Percentiles rank a stretch among this genome's conserved stretches.
Conservation (phyloP, 2,888 invertebrate genomes). For the Drosophila falleni region DNA sequence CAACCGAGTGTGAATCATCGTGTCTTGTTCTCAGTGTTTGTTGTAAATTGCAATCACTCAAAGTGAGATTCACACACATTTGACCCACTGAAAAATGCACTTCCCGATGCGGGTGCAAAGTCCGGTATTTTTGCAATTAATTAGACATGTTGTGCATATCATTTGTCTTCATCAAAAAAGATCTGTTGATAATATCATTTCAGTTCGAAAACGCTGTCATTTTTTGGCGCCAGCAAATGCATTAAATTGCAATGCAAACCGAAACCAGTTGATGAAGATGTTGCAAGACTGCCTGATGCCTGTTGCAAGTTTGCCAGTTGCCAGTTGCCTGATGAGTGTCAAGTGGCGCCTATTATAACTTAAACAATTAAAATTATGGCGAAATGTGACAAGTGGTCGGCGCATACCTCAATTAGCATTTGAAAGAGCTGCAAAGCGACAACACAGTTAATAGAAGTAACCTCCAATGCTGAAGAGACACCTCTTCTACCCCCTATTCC, state of each 20-base stretch:
- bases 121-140: slow-evolving; percentile 68
- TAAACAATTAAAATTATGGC: slow-evolving; percentile 76
- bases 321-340: slow-evolving; percentile 3
- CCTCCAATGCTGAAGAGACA: slow-evolving; percentile 1
- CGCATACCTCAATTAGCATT: slow-evolving; percentile 79
- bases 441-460: slow-evolving; percentile 30
- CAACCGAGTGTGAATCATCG: slow-evolving; percentile 20
- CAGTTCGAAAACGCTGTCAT: slow-evolving; percentile 17
- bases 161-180: slow-evolving; percentile 74
- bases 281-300: neutral
- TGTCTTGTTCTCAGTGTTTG: neutral
- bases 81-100: slow-evolving; percentile 65
- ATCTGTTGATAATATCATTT: slow-evolving; percentile 68
- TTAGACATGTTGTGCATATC: slow-evolving; percentile 64
- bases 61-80: slow-evolving; percentile 20
- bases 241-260: slow-evolving; percentile 60
- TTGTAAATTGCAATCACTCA: slow-evolving; percentile 39
- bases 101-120: slow-evolving; percentile 60
- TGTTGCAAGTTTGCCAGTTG: neutral
- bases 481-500: neutral
- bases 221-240: slow-evolving; percentile 76
- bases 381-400: slow-evolving; percentile 75
- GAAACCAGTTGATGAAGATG: slow-evolving; percentile 19
- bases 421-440: slow-evolving; percentile 39
- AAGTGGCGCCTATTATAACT: slow-evolving; percentile 73